Evolutionary conservation across 2,888 invertebrate species (phyloP).

Genomic region (Meandrusa payeni): DNA sequence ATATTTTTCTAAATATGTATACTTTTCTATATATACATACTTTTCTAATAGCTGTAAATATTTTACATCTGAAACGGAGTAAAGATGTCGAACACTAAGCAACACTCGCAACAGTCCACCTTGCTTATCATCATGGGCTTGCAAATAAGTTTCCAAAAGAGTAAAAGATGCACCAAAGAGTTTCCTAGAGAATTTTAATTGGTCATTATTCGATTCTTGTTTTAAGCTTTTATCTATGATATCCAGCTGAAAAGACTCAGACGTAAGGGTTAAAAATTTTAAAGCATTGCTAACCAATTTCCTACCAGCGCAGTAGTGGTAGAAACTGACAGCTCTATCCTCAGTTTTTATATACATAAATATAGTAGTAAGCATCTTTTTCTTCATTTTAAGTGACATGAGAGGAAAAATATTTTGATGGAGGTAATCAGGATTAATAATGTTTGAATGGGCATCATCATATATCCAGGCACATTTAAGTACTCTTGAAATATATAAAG

Average conservation of each 20-base stretch:
- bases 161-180: conserved; percentile 44
- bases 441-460: conserved; percentile 37
- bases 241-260: conserved; percentile 44
- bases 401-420: conserved; percentile 48
- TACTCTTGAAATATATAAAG: conserved; percentile 48
- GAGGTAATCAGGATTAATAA: conserved; percentile 48
- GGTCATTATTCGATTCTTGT: too few relatives aligned
- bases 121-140: background rate
- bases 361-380: conserved; percentile 44
- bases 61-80: conserved; percentile 36
- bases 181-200: conserved; percentile 28
- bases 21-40: too few relatives aligned
- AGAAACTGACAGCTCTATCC: conserved; percentile 41
- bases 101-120: conserved; percentile 24
- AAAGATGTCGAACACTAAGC: conserved; percentile 33
- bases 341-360: conserved; percentile 40
- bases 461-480: conserved; percentile 53
- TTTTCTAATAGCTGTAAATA: conserved; percentile 51
- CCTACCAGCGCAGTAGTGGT: conserved; percentile 41
- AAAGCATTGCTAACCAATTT: conserved; percentile 38
- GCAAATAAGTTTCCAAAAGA: conserved; percentile 36
- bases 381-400: conserved; percentile 58
- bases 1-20: too few relatives aligned
- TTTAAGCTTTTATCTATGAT: too few relatives aligned
- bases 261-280: conserved; percentile 48